Conservation (phyloP, 2,113 vertebrate species). For the Pluvianellus socialis region DNA sequence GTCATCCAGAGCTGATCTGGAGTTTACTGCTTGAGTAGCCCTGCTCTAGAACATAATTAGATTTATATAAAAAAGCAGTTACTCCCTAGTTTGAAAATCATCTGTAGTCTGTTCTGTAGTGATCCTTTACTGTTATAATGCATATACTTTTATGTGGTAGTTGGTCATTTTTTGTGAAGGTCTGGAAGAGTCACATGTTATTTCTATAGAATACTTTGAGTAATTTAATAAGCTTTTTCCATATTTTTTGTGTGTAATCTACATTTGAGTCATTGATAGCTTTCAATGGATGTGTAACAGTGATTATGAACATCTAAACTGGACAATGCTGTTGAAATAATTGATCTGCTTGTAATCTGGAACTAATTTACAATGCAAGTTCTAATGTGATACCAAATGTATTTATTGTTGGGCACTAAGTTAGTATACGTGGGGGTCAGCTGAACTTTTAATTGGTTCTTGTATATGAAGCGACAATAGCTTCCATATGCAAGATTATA, state of each 20-base stretch:
- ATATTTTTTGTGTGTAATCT: not conserved
- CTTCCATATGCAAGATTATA: not conserved
- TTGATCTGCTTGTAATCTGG: not conserved
- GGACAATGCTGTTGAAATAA: not conserved
- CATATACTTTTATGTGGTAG: not conserved
- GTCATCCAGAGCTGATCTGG: not conserved
- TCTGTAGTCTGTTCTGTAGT: not conserved
- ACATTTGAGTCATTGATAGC: not conserved
- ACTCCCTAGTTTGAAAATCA: not conserved
- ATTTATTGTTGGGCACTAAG: not conserved
- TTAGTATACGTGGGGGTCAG: not conserved
- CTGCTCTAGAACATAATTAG: not conserved
- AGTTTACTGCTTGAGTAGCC: not conserved
- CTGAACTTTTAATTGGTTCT: not conserved
- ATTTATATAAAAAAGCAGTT: not conserved
- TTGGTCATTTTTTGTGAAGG: not conserved
- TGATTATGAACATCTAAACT: not conserved
- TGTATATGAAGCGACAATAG: not conserved
- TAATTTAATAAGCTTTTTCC: not conserved
- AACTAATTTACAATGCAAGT: not conserved
- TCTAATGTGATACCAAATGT: not conserved
- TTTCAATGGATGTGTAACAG: not conserved
- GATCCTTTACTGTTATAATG: not conserved
- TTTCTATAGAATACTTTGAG: not conserved
- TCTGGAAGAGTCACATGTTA: not conserved